Evolutionary conservation across 2,113 vertebrate genomes (phyloP).

Genomic region (Pygoscelis antarcticus): DNA sequence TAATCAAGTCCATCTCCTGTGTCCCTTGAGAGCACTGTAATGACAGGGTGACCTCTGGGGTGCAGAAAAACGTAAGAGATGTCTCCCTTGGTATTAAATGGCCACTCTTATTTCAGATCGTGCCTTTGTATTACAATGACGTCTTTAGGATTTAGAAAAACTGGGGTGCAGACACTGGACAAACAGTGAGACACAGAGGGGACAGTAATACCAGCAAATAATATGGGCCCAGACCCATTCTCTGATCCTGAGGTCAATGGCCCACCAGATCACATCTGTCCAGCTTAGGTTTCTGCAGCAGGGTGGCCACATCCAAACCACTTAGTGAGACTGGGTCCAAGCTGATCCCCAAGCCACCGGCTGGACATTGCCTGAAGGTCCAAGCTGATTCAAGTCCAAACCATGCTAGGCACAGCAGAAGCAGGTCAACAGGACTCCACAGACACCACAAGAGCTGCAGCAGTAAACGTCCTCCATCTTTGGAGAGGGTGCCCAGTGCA

Average conservation of each 20-base stretch:
- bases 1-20: background rate
- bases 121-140: background rate
- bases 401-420: background rate
- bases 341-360: background rate
- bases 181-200: background rate
- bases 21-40: background rate
- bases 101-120: background rate
- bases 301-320: background rate
- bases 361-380: background rate
- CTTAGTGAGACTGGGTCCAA: background rate
- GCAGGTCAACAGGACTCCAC: background rate
- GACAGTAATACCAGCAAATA: background rate
- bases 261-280: background rate
- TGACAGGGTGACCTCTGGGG: background rate
- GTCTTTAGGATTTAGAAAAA: background rate
- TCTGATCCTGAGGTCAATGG: background rate
- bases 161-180: background rate
- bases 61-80: background rate
- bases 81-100: background rate
- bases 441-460: background rate
- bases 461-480: background rate
- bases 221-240: background rate
- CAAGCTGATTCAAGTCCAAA: background rate
- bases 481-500: background rate
- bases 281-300: background rate